Percentiles rank a stretch among this genome's conserved stretches.
Evolutionary conservation across 2,797 vertebrate species (phyloP).

Genomic region (Peromyscus attwateri): DNA sequence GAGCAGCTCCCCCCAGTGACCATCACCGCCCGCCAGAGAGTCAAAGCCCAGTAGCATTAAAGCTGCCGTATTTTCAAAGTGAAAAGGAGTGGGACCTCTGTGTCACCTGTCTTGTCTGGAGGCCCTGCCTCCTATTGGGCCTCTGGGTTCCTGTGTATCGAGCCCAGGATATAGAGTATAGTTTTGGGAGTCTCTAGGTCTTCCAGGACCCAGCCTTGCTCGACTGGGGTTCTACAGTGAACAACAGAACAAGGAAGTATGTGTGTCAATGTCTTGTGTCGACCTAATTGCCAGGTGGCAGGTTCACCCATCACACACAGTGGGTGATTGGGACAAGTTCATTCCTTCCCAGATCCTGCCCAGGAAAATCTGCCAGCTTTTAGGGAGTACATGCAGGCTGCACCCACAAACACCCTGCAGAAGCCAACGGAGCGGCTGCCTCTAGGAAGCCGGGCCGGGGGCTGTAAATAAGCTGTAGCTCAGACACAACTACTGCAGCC

Average conservation of each 20-base stretch:
- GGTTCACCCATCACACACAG: neutral
- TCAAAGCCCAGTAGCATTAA: neutral
- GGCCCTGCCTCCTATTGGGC: neutral
- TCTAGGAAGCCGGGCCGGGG: fast-evolving
- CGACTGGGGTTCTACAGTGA: neutral
- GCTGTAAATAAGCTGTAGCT: fast-evolving
- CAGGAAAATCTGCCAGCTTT: neutral
- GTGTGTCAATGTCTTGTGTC: neutral
- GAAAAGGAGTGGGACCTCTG: fast-evolving
- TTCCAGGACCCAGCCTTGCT: neutral
- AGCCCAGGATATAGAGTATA: neutral
- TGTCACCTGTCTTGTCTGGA: neutral
- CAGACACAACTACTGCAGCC: neutral
- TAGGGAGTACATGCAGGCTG: neutral
- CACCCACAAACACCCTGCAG: neutral
- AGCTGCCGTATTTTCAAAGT: neutral
- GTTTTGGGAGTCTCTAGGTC: neutral
- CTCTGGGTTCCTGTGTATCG: neutral
- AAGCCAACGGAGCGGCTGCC: neutral
- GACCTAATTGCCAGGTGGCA: slow-evolving; percentile 6
- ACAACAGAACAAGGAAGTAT: neutral
- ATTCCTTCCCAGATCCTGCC: neutral
- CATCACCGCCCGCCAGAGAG: neutral
- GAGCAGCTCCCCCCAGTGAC: neutral
- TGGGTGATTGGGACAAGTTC: neutral